phyloP scores from a whole-genome alignment of 2,797 vertebrate genomes.

The Euthynnus affinis region DNA sequence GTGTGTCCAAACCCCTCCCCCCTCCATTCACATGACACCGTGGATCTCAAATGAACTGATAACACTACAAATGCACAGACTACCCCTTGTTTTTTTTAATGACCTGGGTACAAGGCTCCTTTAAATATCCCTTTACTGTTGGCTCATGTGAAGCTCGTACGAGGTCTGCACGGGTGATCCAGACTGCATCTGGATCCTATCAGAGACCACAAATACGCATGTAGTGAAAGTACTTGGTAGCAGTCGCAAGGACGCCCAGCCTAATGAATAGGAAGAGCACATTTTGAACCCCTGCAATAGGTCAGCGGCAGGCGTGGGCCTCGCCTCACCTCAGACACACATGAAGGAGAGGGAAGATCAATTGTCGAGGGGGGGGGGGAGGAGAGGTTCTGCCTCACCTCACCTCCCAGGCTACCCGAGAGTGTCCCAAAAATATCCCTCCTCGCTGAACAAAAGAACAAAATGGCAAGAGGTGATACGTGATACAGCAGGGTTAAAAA shows the following conservation, averaged over 20 bases:
- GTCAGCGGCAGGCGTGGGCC: slow-evolving; percentile 38
- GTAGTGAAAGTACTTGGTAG: slow-evolving; percentile 83
- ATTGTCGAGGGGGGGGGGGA: slow-evolving; percentile 43
- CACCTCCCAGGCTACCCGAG: slow-evolving; percentile 62
- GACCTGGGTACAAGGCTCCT: slow-evolving; percentile 78
- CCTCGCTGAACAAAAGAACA: slow-evolving; percentile 65
- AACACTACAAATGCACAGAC: neutral
- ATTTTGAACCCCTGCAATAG: slow-evolving; percentile 43
- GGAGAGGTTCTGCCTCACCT: slow-evolving; percentile 52
- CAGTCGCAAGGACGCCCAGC: slow-evolving; percentile 57
- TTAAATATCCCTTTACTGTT: slow-evolving; percentile 85
- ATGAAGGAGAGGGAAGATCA: slow-evolving; percentile 26
- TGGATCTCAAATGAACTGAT: neutral
- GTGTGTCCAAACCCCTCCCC: too few relatives aligned
- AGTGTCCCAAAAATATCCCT: slow-evolving; percentile 76
- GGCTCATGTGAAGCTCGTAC: slow-evolving; percentile 88
- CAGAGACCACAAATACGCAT: slow-evolving; percentile 72
- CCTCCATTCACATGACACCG: neutral
- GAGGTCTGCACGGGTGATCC: slow-evolving; percentile 88
- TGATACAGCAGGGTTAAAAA: slow-evolving; percentile 86
- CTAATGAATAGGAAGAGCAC: slow-evolving; percentile 56
- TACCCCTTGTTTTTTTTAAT: slow-evolving; percentile 61
- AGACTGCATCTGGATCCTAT: slow-evolving; percentile 93
- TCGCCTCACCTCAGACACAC: slow-evolving; percentile 26
- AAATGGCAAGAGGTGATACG: slow-evolving; percentile 70